phyloP scores from a whole-genome alignment of 2,797 vertebrate genomes.

The Menidia menidia region DNA sequence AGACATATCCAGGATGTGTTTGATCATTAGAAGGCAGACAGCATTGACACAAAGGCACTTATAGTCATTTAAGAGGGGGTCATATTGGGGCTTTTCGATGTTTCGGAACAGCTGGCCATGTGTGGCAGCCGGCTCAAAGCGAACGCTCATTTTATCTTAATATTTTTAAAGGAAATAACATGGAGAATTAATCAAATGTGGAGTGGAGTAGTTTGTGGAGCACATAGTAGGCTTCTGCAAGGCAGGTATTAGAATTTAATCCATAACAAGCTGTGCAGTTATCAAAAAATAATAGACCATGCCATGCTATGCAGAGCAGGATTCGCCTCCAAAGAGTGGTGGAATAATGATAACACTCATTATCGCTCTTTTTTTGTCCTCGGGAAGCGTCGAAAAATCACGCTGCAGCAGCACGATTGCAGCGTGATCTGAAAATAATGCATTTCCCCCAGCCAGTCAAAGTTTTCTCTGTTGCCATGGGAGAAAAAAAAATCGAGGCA shows the following conservation, averaged over 20 bases:
- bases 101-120: conserved; percentile 14
- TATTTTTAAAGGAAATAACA: conserved; percentile 7
- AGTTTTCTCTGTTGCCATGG: conserved; percentile 6
- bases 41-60: conserved; percentile 20
- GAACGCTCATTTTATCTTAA: conserved; percentile 19
- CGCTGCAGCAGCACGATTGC: neutral
- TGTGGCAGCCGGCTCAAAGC: conserved; percentile 25
- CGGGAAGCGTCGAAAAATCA: conserved; percentile 4
- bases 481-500: neutral
- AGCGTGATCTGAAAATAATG: conserved; percentile 6
- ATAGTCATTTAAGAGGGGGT: conserved; percentile 34
- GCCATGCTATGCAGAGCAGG: conserved; percentile 3
- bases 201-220: neutral
- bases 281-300: conserved; percentile 29
- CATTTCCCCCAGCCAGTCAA: conserved; percentile 17
- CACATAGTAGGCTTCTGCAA: conserved; percentile 1
- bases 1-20: conserved; percentile 49
- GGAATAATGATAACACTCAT: conserved; percentile 17
- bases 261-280: conserved; percentile 28
- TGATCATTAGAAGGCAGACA: conserved; percentile 46
- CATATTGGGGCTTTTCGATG: conserved; percentile 5
- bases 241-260: conserved; percentile 23
- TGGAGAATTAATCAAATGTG: neutral
- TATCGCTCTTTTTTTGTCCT: conserved; percentile 23
- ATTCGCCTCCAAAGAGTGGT: conserved; percentile 16